Evolutionary conservation across 2,113 vertebrate species (phyloP), one percentile per base, ranked within the genome.

Genomic region (Melozone crissalis): DNA sequence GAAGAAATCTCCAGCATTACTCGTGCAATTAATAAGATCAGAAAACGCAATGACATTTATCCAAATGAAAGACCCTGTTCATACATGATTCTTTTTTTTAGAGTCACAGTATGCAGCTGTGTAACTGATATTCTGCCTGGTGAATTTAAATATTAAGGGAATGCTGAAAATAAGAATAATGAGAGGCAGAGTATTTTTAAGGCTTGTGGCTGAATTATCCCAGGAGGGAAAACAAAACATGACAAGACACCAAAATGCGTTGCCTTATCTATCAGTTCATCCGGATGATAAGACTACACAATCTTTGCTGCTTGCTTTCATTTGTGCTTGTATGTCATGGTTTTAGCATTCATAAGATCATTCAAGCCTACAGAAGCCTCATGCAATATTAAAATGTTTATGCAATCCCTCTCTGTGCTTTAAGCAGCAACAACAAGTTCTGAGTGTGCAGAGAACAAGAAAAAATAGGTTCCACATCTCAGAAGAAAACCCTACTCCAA

Each of bases 321-420:
- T 94, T 80, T 96, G 63, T 96, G 87, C 95, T 93, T 96, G 51
- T 96, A 69, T 97, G 87, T 94, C 94, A 94, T 54, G 28, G 77
- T 82, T 97, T 97, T 97, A 97, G 93, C 93, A 97, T 96, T 96
- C 97, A 95, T 76, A 97, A 94, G 95, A 92, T 98, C 97, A 97
- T 96, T 98, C 97, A 97, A 96, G 95, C 97, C 97, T 97, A 97
- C 68, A 97, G 96, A 98, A 97, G 87, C 93, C 94, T 98, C 97
- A 98, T 98, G 96, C 89, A 98, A 97, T 98, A 98, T 98, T 98
- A 98, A 98, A 98, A 97, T 98, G 97, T 98, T 98, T 98, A 97
- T 68, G 94, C 95, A 96, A 97, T 93, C 77, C 84, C 89, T 97
- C 96, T 97, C 97, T 94, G 95, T 82, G 91, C 96, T 97, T 92